A percentile compares a stretch with the other conserved stretches of the same genome.
phyloP scores from a whole-genome alignment of 2,797 vertebrate species.

The Orestias chungarensis region DNA sequence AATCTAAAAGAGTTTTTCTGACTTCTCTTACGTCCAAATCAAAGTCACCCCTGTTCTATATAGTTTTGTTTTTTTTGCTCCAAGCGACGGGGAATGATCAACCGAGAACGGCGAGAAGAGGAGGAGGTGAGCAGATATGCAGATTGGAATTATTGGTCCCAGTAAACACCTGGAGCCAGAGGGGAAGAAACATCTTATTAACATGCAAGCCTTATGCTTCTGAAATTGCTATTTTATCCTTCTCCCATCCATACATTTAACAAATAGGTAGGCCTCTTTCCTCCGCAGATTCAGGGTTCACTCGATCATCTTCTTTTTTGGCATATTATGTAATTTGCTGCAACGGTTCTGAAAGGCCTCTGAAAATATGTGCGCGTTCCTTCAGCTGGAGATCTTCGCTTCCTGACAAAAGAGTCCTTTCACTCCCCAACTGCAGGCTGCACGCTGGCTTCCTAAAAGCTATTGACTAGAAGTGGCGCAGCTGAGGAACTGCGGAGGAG shows the following conservation, averaged over 20 bases:
- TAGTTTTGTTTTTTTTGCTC: too few relatives aligned
- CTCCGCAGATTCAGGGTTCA: slow-evolving; percentile 47
- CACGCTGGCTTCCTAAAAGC: slow-evolving; percentile 71
- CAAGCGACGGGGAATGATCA: slow-evolving; percentile 34
- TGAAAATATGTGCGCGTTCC: slow-evolving; percentile 34
- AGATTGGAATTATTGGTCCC: slow-evolving; percentile 68
- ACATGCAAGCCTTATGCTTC: slow-evolving; percentile 62
- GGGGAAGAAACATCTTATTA: slow-evolving; percentile 64
- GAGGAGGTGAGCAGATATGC: slow-evolving; percentile 53
- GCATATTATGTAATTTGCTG: slow-evolving; percentile 68
- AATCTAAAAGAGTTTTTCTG: slow-evolving; percentile 29
- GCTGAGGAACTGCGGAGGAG: slow-evolving; percentile 68
- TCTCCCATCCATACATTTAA: slow-evolving; percentile 40
- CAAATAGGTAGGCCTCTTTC: slow-evolving; percentile 48
- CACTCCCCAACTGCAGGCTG: slow-evolving; percentile 70
- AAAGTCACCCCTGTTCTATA: slow-evolving; percentile 51
- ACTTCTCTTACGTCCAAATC: slow-evolving; percentile 50
- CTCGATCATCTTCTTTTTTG: slow-evolving; percentile 30
- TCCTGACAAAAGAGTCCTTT: slow-evolving; percentile 72
- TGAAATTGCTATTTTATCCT: slow-evolving; percentile 45
- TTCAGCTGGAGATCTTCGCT: slow-evolving; percentile 54
- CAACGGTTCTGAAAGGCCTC: slow-evolving; percentile 46
- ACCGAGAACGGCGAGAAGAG: slow-evolving; percentile 36
- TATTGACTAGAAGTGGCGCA: slow-evolving; percentile 75
- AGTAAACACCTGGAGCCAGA: slow-evolving; percentile 74